Percentiles rank a stretch among this genome's conserved stretches.
These are phyloP conservation scores for Saccostrea echinata DNA, from an alignment of 1,140 invertebrate genomes.

Conservation along the genomic window DNA sequence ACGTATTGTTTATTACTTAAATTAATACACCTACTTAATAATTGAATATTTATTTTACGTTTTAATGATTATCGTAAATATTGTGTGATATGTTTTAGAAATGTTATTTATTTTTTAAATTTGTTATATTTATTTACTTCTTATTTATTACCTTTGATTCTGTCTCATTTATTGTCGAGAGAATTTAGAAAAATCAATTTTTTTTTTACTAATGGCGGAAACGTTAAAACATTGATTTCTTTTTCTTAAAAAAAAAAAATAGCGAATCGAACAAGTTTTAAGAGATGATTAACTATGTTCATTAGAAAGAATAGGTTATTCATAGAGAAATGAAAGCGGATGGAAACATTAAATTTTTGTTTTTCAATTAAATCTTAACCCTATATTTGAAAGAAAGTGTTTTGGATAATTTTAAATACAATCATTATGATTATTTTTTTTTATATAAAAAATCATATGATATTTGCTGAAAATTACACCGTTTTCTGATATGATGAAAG, in stretches of 20 bases:
- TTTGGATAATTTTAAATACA: too few species aligned
- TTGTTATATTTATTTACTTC: slow-evolving; percentile 4
- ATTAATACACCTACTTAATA: slow-evolving; percentile 1
- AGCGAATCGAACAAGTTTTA: too few species aligned
- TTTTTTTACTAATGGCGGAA: too few species aligned
- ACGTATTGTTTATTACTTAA: background rate
- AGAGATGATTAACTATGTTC: too few species aligned
- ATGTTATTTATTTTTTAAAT: slow-evolving; percentile 25
- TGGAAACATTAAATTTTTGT: too few species aligned
- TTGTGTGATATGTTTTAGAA: slow-evolving; percentile 6
- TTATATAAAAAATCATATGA: background rate
- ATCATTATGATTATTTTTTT: too few species aligned
- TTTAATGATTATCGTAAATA: background rate
- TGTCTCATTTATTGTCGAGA: background rate
- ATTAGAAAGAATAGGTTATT: too few species aligned
- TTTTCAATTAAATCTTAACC: too few species aligned
- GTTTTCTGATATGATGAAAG: background rate
- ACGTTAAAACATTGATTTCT: too few species aligned
- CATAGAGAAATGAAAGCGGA: too few species aligned
- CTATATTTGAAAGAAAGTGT: too few species aligned
- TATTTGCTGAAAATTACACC: background rate
- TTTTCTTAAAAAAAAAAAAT: too few species aligned
- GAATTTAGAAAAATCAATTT: background rate
- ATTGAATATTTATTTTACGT: slow-evolving; percentile 20
- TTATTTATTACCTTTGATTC: background rate